Evolutionary conservation across 2,797 vertebrate genomes (phyloP), one percentile per base, ranked within the genome.

Genomic region (Microhierax caerulescens): DNA sequence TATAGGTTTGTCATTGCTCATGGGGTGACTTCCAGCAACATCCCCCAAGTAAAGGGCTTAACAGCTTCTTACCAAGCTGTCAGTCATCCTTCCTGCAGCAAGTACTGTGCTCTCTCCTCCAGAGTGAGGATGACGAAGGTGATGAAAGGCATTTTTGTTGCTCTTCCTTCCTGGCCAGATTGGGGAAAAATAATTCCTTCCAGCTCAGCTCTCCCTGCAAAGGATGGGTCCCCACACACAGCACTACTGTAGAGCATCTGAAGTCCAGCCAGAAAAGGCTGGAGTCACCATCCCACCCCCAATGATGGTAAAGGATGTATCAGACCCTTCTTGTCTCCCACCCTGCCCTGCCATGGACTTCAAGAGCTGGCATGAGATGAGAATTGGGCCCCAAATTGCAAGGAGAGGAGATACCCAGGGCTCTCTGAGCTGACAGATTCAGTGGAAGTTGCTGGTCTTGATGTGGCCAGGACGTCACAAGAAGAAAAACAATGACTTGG

Each of bases 131-230:
- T 80, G 91, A 96, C 0, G 3, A 93, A 90, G 93, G 82, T 85
- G 88, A 57, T 82, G 92, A 97, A 93, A 95, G 64, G 51, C 84
- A 64, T 91, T 91, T 96, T 77, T 64, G 22, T 72, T 75, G 41
- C 48, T 93, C 34, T 63, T 37, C 59, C 37, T 70, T 94, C 73
- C 74, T 64, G 67, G 79, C 59, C 82, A 88, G 91, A 92, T 87
- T 90, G 68, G 51, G 28, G 12, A 34, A 57, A 75, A 75, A 82
- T 53, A 63, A 48, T 64, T 91, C 63, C 70, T 94, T 72, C 87
- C 77, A 84, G 67, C 78, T 93, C 83, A 93, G 48, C 45, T 90
- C 89, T 90, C 87, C 34, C 1, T 34, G 51, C 24, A 60, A 82
- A 94, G 72, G 50, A 84, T 32, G 67, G 43, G 43, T 85, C 20